Conservation (phyloP, 2,888 invertebrate species). For the Neelides folsomi region DNA sequence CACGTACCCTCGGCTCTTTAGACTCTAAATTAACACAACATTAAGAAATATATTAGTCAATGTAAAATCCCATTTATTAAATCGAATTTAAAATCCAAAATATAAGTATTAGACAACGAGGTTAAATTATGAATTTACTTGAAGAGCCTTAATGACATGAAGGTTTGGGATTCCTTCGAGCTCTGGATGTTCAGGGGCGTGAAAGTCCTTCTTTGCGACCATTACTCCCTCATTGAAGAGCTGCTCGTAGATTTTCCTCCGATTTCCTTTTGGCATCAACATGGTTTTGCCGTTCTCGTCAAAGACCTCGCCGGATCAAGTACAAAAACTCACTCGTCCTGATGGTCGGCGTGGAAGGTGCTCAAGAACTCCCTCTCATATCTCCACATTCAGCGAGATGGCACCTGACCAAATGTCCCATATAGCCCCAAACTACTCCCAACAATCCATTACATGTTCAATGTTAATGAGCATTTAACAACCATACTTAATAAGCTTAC, state of each 20-base stretch:
- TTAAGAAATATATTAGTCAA: background rate
- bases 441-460: no score
- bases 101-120: background rate
- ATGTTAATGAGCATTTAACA: no score
- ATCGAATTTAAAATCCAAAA: background rate
- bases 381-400: no score
- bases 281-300: conserved; percentile 42
- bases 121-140: conserved; percentile 42
- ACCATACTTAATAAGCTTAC: no score
- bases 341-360: no score
- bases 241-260: conserved; percentile 91
- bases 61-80: background rate
- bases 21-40: conserved; percentile 46
- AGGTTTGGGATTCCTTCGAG: conserved; percentile 89
- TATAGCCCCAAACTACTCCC: no score
- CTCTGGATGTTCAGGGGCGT: conserved; percentile 94
- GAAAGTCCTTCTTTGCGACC: conserved; percentile 97
- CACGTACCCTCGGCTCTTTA: conserved; percentile 94
- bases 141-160: conserved; percentile 95
- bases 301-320: no score
- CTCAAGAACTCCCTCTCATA: no score
- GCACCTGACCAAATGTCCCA: no score
- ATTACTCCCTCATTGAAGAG: conserved; percentile 98
- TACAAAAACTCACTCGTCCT: no score
- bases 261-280: conserved; percentile 99